A percentile compares a stretch with the other conserved stretches of the same genome.
phyloP scores from a whole-genome alignment of 2,888 invertebrate genomes.

The Sarcophaga variegata region DNA sequence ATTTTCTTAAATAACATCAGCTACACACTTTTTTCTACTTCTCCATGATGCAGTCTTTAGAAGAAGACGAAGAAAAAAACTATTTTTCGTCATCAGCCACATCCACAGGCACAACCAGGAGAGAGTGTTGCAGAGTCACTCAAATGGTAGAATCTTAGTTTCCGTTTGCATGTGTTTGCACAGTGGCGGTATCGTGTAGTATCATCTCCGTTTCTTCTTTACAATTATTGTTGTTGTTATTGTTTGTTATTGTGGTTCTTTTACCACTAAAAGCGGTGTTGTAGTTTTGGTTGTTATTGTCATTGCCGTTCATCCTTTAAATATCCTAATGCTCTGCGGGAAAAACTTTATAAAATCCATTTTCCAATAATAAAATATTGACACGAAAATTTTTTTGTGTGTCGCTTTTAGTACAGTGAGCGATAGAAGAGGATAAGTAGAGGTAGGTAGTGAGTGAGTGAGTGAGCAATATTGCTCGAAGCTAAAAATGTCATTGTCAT shows the following conservation, averaged over 20 bases:
- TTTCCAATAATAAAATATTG: slow-evolving; percentile 66
- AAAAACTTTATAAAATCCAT: slow-evolving; percentile 59
- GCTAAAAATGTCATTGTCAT: slow-evolving; percentile 48
- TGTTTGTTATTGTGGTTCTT: slow-evolving; percentile 27
- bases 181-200: slow-evolving; percentile 14
- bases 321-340: slow-evolving; percentile 54
- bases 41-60: background rate
- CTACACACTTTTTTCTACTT: background rate
- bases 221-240: background rate
- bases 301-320: slow-evolving; percentile 1
- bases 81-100: slow-evolving; percentile 14
- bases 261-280: slow-evolving; percentile 10
- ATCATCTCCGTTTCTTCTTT: slow-evolving; percentile 14
- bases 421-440: background rate
- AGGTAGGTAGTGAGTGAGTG: background rate
- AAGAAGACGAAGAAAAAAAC: background rate
- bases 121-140: background rate
- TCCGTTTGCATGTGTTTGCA: background rate
- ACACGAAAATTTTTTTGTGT: slow-evolving; percentile 25
- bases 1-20: slow-evolving; percentile 30
- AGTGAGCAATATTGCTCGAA: slow-evolving; percentile 36
- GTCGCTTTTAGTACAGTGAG: background rate
- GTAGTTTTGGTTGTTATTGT: background rate
- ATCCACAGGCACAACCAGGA: background rate
- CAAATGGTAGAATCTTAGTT: background rate